A percentile compares a stretch with the other conserved stretches of the same genome.
phyloP scores from a whole-genome alignment of 2,797 vertebrate species.

The Botia almorhae region DNA sequence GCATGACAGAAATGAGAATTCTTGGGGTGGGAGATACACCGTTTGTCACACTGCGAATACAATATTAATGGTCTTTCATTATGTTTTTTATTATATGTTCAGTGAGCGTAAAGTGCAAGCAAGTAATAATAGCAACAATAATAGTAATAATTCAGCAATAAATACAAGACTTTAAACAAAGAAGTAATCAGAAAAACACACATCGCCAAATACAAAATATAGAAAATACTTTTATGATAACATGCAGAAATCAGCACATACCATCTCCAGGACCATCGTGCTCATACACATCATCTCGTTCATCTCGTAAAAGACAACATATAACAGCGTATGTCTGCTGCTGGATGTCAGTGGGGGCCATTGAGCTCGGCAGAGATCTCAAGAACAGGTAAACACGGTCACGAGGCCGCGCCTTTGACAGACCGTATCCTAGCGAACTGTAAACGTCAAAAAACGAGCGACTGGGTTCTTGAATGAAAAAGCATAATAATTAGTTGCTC shows the following conservation, averaged over 20 bases:
- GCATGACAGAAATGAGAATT: neutral
- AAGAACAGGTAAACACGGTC: neutral
- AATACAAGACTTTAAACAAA: no score
- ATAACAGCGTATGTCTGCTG: conserved; percentile 20
- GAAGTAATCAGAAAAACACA: no score
- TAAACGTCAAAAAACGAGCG: neutral
- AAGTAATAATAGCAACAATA: no score
- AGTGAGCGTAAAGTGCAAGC: no score
- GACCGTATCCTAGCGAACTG: neutral
- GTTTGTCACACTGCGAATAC: no score
- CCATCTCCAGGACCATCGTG: neutral
- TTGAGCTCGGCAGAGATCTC: neutral
- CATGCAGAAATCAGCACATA: conserved; percentile 8
- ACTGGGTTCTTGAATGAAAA: neutral
- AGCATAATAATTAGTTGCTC: neutral
- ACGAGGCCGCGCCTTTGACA: neutral
- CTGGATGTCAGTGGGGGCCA: conserved; percentile 30
- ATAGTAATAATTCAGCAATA: no score
- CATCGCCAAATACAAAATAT: neutral
- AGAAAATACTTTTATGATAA: neutral
- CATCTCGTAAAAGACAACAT: conserved; percentile 33
- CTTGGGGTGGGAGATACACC: no score
- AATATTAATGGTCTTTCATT: no score
- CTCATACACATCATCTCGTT: neutral
- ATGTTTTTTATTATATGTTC: no score